phyloP scores from a whole-genome alignment of 2,888 invertebrate genomes.

The Harmothoe impar region DNA sequence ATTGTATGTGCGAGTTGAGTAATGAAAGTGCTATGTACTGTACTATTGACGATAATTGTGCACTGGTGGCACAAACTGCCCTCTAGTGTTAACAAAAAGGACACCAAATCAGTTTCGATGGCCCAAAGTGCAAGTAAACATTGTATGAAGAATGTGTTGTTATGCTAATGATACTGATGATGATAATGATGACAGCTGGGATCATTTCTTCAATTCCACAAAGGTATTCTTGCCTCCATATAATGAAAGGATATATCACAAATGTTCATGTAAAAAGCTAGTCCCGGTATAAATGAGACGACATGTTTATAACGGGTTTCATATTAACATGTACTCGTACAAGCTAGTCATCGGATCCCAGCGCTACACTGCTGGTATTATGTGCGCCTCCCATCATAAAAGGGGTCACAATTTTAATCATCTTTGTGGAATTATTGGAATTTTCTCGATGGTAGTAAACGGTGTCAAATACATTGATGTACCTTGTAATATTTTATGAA shows the following conservation, averaged over 20 bases:
- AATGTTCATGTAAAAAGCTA: conserved; percentile 52
- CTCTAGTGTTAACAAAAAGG: conserved; percentile 62
- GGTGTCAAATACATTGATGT: conserved; percentile 69
- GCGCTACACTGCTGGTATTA: conserved; percentile 54
- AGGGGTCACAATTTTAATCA: conserved; percentile 63
- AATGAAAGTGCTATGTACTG: conserved; percentile 61
- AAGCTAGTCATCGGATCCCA: conserved; percentile 59
- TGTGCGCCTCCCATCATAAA: conserved; percentile 55
- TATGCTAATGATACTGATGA: conserved; percentile 47
- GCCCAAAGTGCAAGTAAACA: conserved; percentile 67
- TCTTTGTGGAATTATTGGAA: conserved; percentile 69
- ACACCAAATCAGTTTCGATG: conserved; percentile 64
- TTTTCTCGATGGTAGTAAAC: conserved; percentile 67
- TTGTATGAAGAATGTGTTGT: conserved; percentile 67
- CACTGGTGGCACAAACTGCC: conserved; percentile 60
- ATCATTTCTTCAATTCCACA: conserved; percentile 68
- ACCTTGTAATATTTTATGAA: conserved; percentile 68
- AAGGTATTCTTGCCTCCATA: conserved; percentile 63
- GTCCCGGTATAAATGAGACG: conserved; percentile 53
- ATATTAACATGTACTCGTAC: conserved; percentile 61
- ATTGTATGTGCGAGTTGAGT: conserved; percentile 61
- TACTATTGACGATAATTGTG: conserved; percentile 62
- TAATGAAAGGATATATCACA: conserved; percentile 55
- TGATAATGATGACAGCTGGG: conserved; percentile 65
- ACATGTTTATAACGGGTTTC: conserved; percentile 61